A percentile compares a stretch with the other conserved stretches of the same genome.
Evolutionary conservation across 2,797 vertebrate species (phyloP).

Genomic region (Sphenodon punctatus): DNA sequence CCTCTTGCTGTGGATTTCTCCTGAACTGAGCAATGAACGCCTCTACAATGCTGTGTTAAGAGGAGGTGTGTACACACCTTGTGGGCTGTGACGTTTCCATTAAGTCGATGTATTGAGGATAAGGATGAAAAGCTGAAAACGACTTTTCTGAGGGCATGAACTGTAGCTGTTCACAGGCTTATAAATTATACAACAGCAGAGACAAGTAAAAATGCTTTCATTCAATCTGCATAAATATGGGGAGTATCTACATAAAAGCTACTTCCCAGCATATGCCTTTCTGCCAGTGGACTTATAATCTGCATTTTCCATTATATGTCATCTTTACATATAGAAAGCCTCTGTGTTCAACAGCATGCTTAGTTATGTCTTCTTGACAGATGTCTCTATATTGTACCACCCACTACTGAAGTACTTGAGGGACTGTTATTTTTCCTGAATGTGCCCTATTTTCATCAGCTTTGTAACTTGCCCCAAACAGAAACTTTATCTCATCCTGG

Average conservation of each 20-base stretch:
- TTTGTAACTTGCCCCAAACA: background rate
- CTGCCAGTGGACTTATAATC: slow-evolving; percentile 23
- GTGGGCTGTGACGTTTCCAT: background rate
- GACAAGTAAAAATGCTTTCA: slow-evolving; percentile 27
- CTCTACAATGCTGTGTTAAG: background rate
- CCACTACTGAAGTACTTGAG: background rate
- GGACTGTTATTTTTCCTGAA: background rate
- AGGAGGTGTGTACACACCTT: background rate
- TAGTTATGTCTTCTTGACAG: background rate
- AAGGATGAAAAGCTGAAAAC: slow-evolving; percentile 37
- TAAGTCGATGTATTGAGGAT: slow-evolving; percentile 21
- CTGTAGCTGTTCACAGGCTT: background rate
- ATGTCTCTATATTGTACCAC: background rate
- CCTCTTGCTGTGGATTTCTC: background rate
- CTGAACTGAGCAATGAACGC: background rate
- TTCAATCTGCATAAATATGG: slow-evolving; percentile 8
- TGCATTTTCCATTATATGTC: slow-evolving; percentile 9
- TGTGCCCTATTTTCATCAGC: background rate
- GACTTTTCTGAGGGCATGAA: slow-evolving; percentile 7
- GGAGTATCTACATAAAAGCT: slow-evolving; percentile 1
- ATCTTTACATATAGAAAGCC: slow-evolving; percentile 9
- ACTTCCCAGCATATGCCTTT: slow-evolving; percentile 12
- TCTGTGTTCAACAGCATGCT: background rate
- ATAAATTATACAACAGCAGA: slow-evolving; percentile 11
- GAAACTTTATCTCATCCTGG: background rate